Percentiles rank a stretch among this genome's conserved stretches.
phyloP scores from a whole-genome alignment of 2,888 invertebrate species.

The Ctena decussata region DNA sequence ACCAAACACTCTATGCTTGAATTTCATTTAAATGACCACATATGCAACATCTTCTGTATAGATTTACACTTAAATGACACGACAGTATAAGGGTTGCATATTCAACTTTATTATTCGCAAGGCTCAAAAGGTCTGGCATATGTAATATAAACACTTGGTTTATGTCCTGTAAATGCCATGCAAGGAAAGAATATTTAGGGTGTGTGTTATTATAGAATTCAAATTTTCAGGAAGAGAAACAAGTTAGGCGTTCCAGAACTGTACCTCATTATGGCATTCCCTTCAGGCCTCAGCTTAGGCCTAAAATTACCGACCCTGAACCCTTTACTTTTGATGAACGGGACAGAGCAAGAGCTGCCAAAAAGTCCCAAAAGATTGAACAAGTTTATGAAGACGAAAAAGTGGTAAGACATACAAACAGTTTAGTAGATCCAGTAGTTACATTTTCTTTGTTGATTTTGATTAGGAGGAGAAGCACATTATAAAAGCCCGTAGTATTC shows the following conservation, averaged over 20 bases:
- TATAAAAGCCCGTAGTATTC: slow-evolving; percentile 69
- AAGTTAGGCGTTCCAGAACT: slow-evolving; percentile 37
- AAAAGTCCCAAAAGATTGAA: slow-evolving; percentile 90
- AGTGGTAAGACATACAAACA: slow-evolving; percentile 70
- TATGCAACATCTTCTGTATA: too few species aligned
- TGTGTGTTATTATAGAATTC: too few species aligned
- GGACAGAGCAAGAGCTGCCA: slow-evolving; percentile 89
- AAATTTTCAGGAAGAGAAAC: slow-evolving; percentile 54
- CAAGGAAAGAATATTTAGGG: too few species aligned
- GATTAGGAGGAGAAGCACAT: slow-evolving; percentile 25
- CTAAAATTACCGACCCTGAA: slow-evolving; percentile 79
- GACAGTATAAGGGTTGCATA: too few species aligned
- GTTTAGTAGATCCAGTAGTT: not conserved
- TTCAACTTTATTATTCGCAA: too few species aligned
- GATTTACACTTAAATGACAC: too few species aligned
- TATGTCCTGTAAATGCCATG: too few species aligned
- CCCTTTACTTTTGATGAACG: slow-evolving; percentile 92
- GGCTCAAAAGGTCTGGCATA: too few species aligned
- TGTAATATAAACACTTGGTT: too few species aligned
- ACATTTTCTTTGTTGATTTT: not conserved
- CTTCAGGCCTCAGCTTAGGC: slow-evolving; percentile 80
- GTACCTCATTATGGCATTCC: slow-evolving; percentile 81
- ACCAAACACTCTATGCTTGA: too few species aligned
- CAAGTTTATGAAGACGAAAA: slow-evolving; percentile 85
- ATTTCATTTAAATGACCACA: too few species aligned